phyloP scores from a whole-genome alignment of 2,888 invertebrate genomes.

The Cosmia trapezina region DNA sequence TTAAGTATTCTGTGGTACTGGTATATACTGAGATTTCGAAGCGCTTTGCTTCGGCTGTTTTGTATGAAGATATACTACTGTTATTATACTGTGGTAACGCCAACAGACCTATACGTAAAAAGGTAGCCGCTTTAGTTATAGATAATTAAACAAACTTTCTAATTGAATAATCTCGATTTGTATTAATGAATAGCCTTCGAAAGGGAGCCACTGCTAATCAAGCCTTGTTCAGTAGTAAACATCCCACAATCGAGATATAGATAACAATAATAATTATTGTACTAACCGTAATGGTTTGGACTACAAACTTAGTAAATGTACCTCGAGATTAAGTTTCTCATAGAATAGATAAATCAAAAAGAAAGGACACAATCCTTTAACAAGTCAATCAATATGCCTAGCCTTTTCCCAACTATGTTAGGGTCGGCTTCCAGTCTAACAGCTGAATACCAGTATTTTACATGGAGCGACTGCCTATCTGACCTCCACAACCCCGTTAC shows the following conservation, averaged over 20 bases:
- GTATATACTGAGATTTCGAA: too few species aligned
- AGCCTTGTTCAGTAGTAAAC: constrained; percentile 49
- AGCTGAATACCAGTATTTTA: too few species aligned
- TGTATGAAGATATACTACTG: too few species aligned
- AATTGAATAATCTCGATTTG: constrained; percentile 55
- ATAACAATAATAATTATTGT: constrained; percentile 48
- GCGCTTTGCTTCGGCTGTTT: too few species aligned
- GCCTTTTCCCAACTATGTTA: too few species aligned
- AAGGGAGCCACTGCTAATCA: constrained; percentile 57
- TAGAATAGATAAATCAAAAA: constrained; percentile 4
- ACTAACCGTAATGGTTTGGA: constrained; percentile 27
- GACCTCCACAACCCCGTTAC: too few species aligned
- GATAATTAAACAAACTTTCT: constrained; percentile 52
- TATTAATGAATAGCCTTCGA: constrained; percentile 37
- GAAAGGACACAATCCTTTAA: too few species aligned
- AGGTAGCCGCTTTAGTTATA: constrained; percentile 43
- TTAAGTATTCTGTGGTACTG: too few species aligned
- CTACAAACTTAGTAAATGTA: constrained; percentile 4
- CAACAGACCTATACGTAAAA: constrained; percentile 26
- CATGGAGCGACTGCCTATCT: too few species aligned
- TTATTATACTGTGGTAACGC: background rate
- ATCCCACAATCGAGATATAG: constrained; percentile 58
- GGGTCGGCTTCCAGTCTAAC: too few species aligned
- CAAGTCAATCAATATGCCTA: too few species aligned
- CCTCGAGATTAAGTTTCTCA: background rate